A percentile compares a stretch with the other conserved stretches of the same genome.
phyloP scores from a whole-genome alignment of 2,888 invertebrate species.

The Drosophila cognata region DNA sequence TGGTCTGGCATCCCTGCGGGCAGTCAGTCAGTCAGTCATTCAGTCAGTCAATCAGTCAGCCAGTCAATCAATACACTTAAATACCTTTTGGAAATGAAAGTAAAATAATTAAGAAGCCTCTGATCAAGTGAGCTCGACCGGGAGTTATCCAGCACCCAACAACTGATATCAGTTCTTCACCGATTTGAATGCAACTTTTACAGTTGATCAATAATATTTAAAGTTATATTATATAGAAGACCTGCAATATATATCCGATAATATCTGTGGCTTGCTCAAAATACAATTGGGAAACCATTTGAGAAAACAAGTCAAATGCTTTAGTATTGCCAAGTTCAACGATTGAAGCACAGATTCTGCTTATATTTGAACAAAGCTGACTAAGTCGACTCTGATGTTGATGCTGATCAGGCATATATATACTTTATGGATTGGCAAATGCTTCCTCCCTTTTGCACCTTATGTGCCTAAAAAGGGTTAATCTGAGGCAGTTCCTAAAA shows the following conservation, averaged over 20 bases:
- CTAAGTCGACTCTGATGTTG: neutral
- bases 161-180: neutral
- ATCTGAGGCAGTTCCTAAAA: neutral
- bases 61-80: neutral
- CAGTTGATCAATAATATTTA: neutral
- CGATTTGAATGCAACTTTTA: neutral
- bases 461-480: neutral
- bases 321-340: too few species aligned
- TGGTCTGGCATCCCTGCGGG: neutral
- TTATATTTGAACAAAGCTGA: rapidly evolving
- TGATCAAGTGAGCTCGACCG: neutral
- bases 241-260: neutral
- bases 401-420: neutral
- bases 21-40: neutral
- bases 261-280: too few species aligned
- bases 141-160: rapidly evolving
- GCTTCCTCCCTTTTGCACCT: neutral
- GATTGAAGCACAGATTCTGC: too few species aligned
- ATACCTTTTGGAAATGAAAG: neutral
- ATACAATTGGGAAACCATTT: too few species aligned
- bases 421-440: rapidly evolving
- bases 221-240: neutral
- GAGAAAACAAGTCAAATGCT: too few species aligned
- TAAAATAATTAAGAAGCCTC: neutral
- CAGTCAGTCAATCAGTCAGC: neutral